These are phyloP conservation scores for Drosophila suzukii DNA, from an alignment of 1,140 invertebrate genomes.

Conservation along the genomic window DNA sequence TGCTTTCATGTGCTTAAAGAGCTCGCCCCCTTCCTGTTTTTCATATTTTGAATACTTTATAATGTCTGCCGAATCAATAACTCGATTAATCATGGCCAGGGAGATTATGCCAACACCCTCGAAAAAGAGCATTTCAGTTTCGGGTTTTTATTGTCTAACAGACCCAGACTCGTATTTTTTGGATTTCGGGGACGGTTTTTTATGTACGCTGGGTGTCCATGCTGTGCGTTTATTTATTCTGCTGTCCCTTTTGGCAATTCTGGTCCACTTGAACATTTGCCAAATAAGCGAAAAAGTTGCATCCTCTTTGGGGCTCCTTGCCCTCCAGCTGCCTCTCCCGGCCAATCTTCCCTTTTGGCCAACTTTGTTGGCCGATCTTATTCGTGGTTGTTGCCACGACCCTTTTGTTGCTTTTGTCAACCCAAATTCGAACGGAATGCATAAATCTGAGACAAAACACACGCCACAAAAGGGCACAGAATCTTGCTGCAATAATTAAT, in stretches of 20 bases:
- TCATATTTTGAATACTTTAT: slow-evolving; percentile 1
- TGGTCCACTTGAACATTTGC: slow-evolving; percentile 73
- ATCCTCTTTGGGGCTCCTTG: slow-evolving; percentile 19
- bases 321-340: not conserved
- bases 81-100: slow-evolving; percentile 1
- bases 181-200: slow-evolving; percentile 8
- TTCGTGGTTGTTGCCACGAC: slow-evolving; percentile 10
- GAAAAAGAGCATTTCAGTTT: slow-evolving; percentile 2
- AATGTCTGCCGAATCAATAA: not conserved
- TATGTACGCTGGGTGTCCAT: slow-evolving; percentile 8
- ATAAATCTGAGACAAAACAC: slow-evolving; percentile 58
- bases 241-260: slow-evolving; percentile 61
- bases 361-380: slow-evolving; percentile 8
- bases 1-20: not conserved
- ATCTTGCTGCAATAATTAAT: slow-evolving; percentile 44
- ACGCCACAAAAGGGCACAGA: not conserved
- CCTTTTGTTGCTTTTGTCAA: slow-evolving; percentile 44
- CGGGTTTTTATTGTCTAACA: slow-evolving; percentile 8
- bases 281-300: slow-evolving; percentile 76
- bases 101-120: not conserved
- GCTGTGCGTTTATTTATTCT: slow-evolving; percentile 64
- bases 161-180: not conserved
- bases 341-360: slow-evolving; percentile 1
- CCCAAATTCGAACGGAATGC: slow-evolving; percentile 60
- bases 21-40: not conserved